phyloP scores from a whole-genome alignment of 2,113 vertebrate species.

The Mungos mungo region DNA sequence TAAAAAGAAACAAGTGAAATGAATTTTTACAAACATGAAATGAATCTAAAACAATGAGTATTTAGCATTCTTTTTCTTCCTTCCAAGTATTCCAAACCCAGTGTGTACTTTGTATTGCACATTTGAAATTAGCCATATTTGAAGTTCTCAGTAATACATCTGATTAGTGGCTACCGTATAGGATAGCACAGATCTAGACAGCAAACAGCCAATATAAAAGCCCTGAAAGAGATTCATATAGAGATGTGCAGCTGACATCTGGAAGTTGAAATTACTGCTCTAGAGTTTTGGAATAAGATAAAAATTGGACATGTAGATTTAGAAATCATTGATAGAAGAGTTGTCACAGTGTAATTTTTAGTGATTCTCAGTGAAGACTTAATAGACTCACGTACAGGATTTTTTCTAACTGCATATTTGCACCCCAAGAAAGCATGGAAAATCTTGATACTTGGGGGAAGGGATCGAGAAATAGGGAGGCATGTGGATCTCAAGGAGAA shows the following conservation, averaged over 20 bases:
- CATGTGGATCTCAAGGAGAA: not conserved
- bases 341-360: constrained; percentile 1
- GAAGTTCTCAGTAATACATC: not conserved
- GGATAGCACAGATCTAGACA: not conserved
- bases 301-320: not conserved
- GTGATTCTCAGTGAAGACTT: not conserved
- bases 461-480: not conserved
- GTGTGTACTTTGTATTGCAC: not conserved
- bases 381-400: not conserved
- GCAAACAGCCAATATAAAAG: not conserved
- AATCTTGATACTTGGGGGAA: not conserved
- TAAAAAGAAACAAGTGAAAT: not conserved
- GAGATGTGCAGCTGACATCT: not conserved
- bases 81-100: not conserved
- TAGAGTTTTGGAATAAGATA: not conserved
- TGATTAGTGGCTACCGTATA: not conserved
- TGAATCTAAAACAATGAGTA: not conserved
- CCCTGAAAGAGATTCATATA: not conserved
- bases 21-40: not conserved
- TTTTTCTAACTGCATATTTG: not conserved
- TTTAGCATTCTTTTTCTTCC: not conserved
- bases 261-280: not conserved
- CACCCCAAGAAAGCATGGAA: not conserved
- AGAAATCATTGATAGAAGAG: not conserved
- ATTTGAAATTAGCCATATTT: not conserved